Evolutionary conservation across 2,888 invertebrate species (phyloP).

Genomic region (Acrocera orbiculus): DNA sequence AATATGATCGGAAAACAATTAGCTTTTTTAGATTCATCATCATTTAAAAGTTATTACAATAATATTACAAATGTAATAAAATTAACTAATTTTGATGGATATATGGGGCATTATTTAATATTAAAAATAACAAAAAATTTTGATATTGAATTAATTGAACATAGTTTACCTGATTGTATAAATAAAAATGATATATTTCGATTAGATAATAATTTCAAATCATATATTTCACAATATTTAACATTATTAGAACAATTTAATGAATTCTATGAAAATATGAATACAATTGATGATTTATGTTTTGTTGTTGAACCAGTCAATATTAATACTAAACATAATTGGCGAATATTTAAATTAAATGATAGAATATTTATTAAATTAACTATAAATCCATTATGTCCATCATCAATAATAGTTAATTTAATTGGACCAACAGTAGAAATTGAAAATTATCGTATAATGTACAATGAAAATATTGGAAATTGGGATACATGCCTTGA

Average conservation of each 20-base stretch:
- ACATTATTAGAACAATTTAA: constrained; percentile 21
- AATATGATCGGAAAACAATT: too few species aligned
- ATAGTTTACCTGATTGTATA: constrained; percentile 24
- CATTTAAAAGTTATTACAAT: too few species aligned
- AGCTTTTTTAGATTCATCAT: too few species aligned
- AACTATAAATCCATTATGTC: constrained; percentile 23
- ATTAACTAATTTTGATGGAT: constrained; percentile 19
- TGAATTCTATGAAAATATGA: constrained; percentile 22
- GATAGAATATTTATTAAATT: constrained; percentile 25
- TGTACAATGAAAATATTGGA: constrained; percentile 21
- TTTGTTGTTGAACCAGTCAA: constrained; percentile 23
- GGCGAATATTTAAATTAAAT: constrained; percentile 23
- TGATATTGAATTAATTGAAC: constrained; percentile 13
- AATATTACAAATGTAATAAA: constrained; percentile 17
- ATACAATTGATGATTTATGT: constrained; percentile 26
- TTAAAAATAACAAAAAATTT: constrained; percentile 15
- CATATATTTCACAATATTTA: constrained; percentile 15
- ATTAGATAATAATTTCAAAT: constrained; percentile 11
- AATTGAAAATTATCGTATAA: constrained; percentile 19
- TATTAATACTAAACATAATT: constrained; percentile 22
- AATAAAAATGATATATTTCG: constrained; percentile 12
- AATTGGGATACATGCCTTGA: constrained; percentile 26
- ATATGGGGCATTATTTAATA: constrained; percentile 21
- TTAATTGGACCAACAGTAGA: constrained; percentile 28
- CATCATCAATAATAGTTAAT: constrained; percentile 21